These are phyloP conservation scores for Operophtera brumata DNA, from an alignment of 2,888 invertebrate species.

Conservation along the genomic window DNA sequence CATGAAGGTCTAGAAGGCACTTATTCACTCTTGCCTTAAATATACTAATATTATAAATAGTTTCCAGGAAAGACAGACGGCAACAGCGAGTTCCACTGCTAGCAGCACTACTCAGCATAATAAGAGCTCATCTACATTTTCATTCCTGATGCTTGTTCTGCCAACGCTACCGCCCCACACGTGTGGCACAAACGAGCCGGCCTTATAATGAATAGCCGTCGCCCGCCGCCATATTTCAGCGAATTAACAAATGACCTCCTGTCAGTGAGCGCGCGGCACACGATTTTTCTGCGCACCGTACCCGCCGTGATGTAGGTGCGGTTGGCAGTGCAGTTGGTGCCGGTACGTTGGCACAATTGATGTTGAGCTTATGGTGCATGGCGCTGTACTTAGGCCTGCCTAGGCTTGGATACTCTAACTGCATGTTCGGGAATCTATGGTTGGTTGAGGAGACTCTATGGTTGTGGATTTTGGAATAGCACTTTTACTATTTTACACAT, in stretches of 20 bases:
- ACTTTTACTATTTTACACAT: too few species aligned
- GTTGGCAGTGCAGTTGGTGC: slow-evolving; percentile 51
- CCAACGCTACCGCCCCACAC: slow-evolving; percentile 63
- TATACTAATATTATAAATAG: too few species aligned
- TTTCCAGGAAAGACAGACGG: too few species aligned
- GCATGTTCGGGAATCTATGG: slow-evolving; percentile 1
- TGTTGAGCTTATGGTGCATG: slow-evolving; percentile 47
- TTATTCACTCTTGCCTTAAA: too few species aligned
- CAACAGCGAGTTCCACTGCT: too few species aligned
- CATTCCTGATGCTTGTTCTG: slow-evolving; percentile 20
- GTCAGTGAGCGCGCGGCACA: slow-evolving; percentile 70
- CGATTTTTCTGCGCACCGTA: slow-evolving; percentile 79
- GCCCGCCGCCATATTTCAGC: slow-evolving; percentile 76
- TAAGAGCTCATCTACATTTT: background rate
- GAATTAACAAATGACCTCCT: slow-evolving; percentile 79
- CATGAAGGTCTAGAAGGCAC: too few species aligned
- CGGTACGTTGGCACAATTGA: slow-evolving; percentile 48
- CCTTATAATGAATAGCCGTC: slow-evolving; percentile 78
- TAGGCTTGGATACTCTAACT: slow-evolving; percentile 22
- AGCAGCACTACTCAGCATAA: background rate
- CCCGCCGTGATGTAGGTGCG: slow-evolving; percentile 75
- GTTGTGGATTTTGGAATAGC: too few species aligned
- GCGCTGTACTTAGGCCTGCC: slow-evolving; percentile 22
- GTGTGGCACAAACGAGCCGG: slow-evolving; percentile 76
- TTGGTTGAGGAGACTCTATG: background rate